Evolutionary conservation across 2,888 invertebrate species (phyloP).

Genomic region (Dasypogon diadema): DNA sequence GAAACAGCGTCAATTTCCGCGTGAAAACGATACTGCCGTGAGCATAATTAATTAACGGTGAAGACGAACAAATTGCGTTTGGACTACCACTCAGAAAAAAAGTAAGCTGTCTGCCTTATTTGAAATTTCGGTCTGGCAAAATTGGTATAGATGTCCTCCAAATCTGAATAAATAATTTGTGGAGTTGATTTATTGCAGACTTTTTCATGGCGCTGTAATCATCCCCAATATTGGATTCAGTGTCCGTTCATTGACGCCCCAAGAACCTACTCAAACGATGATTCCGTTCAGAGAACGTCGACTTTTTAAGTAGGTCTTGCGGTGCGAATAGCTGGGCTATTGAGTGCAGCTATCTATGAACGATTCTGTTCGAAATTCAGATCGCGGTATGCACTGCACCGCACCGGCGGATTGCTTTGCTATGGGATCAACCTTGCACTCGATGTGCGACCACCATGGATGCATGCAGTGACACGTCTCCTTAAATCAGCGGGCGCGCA

Average conservation of each 20-base stretch:
- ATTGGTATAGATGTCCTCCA: not conserved
- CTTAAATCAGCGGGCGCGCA: conserved; percentile 27
- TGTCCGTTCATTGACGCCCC: not conserved
- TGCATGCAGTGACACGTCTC: conserved; percentile 39
- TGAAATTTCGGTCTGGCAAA: not conserved
- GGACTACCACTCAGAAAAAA: no score
- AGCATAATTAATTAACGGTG: not conserved
- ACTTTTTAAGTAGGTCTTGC: not conserved
- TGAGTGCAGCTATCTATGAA: not conserved
- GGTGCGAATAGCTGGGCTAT: not conserved
- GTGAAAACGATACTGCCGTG: no score
- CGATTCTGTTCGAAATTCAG: not conserved
- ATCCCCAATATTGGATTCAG: no score
- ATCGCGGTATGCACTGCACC: not conserved
- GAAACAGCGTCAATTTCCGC: no score
- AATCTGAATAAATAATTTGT: no score
- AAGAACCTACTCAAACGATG: not conserved
- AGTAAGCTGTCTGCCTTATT: not conserved
- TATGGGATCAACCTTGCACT: conserved; percentile 29
- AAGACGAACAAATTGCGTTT: not conserved
- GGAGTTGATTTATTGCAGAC: not conserved
- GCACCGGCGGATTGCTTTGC: not conserved
- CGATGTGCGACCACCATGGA: conserved; percentile 40
- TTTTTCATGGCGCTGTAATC: not conserved
- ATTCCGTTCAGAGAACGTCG: not conserved